Base-by-base conservation (phyloP, 2,113 vertebrate genomes). In the Xenopus borealis region DNA sequence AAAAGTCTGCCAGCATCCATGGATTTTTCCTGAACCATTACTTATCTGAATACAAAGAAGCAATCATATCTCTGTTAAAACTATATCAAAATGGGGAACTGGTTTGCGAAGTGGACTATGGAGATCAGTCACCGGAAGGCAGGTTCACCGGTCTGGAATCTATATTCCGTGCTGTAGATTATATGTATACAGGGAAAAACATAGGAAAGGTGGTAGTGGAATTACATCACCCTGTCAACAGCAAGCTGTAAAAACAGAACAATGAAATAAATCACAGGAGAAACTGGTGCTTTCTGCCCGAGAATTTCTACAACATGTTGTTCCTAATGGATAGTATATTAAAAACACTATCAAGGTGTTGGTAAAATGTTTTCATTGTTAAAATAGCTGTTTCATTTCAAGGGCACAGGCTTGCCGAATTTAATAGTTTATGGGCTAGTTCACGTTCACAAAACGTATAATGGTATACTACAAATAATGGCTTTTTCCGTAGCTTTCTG, bases 1-100 rank as follows among this genome's bases (percentile, higher is more conserved):
- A 79, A 87, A 98, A 93, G 80, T 97, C 96, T 7, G 94, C 94
- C 83, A 94, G 95, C 52, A 0, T 97, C 7, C 89, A 68, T 4
- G 96, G 96, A 33, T 97, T 97, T 91, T 94, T 97, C 82, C 82
- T 98, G 83, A 91, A 89, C 69, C 94, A 97, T 84, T 95, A 93
- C 85, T 3, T 91, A 62, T 84, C 91, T 0, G 83, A 94, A 80
- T 93, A 93, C 81, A 82, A 73, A 81, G 91, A 83, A 52, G 92
- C 94, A 78, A 74, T 98, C 85, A 80, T 83, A 55, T 82, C 87
- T 82, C 88, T 96, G 91, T 86, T 96, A 18, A 58, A 89, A 85
- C 91, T 96, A 91, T 86, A 85, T 66, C 82, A 85, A n/a, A 79
- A 72, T 17, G 92, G 95, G 76, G 88, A 92, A 79, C 88, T 98